Evolutionary conservation across 2,113 vertebrate genomes (phyloP).

Genomic region (Petrocephalus zakoni): DNA sequence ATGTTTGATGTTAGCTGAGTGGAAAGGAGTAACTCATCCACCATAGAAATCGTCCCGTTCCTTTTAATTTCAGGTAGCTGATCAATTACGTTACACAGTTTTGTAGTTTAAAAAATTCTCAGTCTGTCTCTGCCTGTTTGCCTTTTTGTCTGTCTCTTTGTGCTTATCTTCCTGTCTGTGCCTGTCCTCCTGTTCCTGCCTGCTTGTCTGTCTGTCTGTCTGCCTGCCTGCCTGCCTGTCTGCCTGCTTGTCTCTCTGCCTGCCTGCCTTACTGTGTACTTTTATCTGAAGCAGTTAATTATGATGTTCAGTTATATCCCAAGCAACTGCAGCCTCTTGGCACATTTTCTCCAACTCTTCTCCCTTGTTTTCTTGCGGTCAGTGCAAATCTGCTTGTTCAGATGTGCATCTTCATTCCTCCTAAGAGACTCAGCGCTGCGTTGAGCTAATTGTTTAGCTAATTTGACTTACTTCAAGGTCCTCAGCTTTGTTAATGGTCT

Average conservation of each 20-base stretch:
- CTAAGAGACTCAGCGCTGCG: neutral
- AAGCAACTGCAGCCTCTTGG: neutral
- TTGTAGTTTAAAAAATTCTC: neutral
- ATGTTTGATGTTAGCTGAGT: neutral
- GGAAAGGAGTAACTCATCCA: neutral
- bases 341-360: neutral
- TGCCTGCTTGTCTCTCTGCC: neutral
- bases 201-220: too few species aligned
- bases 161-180: too few species aligned
- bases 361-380: neutral
- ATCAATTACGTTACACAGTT: neutral
- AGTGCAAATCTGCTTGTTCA: neutral
- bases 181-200: too few species aligned
- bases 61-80: neutral
- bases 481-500: neutral
- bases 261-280: neutral
- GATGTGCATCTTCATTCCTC: neutral
- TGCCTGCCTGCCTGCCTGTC: too few species aligned
- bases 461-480: neutral
- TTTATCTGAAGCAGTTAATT: neutral
- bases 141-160: too few species aligned
- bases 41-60: neutral
- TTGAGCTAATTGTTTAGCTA: neutral
- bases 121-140: neutral
- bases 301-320: neutral